Evolutionary conservation across 2,797 vertebrate species (phyloP), one percentile per base, ranked within the genome.

Genomic region (Chiroxiphia lanceolata): DNA sequence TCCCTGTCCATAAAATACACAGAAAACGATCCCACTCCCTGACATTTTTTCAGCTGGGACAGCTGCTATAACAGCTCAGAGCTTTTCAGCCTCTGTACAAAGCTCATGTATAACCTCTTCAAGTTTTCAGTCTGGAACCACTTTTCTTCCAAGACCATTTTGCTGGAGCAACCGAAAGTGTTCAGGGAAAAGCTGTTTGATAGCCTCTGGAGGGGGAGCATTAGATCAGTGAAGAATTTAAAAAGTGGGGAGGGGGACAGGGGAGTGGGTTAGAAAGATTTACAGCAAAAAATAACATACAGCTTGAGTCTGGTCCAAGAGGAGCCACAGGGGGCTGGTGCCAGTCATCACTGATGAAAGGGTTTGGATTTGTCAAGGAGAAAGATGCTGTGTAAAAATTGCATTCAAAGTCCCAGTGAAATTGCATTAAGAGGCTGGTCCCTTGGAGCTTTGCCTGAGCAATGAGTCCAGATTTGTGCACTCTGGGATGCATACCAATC

Each of bases 41-140:
- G 93, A 96, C 97, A 95, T 98, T 97, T 97, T 97, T 97, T 97
- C 97, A 97, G 95, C 97, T 97, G 96, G 94, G 97, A 96, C 96
- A 97, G 97, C 96, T 97, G 96, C 96, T 98, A 67, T 97, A 97
- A 97, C 95, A 98, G 81, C 95, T 96, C 89, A 78, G 91, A 97
- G 90, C 94, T 95, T 97, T 97, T 97, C 95, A 94, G 78, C 95
- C 95, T 97, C 89, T 95, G 56, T 94, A 88, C 75, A 97, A 78
- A 82, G 87, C 94, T 95, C 68, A 63, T 95, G 94, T 93, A 85
- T 95, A 95, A 97, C 87, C 44, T 96, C 93, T 97, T 97, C 96
- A 96, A 96, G 94, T 93, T 91, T 72, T 97, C 96, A 96, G 84
- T 88, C 84, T 90, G 80, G 85, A 94, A 90, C 87, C 71, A 87